A percentile compares a stretch with the other conserved stretches of the same genome.
These are phyloP conservation scores for Notechis scutatus DNA, from an alignment of 2,113 vertebrate species.

Conservation along the genomic window DNA sequence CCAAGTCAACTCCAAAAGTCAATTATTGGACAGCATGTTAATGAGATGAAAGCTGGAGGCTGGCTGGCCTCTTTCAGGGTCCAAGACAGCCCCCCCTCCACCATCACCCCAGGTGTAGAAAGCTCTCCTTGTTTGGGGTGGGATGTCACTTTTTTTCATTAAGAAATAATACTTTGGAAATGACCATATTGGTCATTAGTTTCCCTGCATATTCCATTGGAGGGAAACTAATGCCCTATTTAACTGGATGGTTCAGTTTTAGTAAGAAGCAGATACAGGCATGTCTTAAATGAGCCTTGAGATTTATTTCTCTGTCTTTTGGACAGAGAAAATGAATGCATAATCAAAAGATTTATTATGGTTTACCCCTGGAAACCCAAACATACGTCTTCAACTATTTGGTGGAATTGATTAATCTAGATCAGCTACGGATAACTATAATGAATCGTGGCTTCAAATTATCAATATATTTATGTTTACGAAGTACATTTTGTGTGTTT, in stretches of 20 bases:
- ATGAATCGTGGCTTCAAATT: background rate
- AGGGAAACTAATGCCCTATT: background rate
- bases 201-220: background rate
- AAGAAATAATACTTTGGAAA: background rate
- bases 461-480: background rate
- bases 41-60: background rate
- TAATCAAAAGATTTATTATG: background rate
- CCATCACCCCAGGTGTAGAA: rapidly evolving
- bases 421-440: background rate
- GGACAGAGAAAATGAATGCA: background rate
- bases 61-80: background rate
- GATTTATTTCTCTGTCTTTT: background rate
- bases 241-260: background rate
- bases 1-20: background rate
- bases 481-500: background rate
- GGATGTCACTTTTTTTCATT: background rate
- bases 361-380: background rate
- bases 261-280: background rate
- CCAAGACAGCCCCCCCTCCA: too few species aligned
- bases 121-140: background rate
- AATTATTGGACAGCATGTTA: background rate
- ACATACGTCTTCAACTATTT: background rate
- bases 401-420: background rate
- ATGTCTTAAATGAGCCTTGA: background rate
- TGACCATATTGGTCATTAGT: background rate